Percentiles rank a stretch among this genome's conserved stretches.
Conservation (phyloP, 2,888 invertebrate species). For the Drosophila parthenogenetica region DNA sequence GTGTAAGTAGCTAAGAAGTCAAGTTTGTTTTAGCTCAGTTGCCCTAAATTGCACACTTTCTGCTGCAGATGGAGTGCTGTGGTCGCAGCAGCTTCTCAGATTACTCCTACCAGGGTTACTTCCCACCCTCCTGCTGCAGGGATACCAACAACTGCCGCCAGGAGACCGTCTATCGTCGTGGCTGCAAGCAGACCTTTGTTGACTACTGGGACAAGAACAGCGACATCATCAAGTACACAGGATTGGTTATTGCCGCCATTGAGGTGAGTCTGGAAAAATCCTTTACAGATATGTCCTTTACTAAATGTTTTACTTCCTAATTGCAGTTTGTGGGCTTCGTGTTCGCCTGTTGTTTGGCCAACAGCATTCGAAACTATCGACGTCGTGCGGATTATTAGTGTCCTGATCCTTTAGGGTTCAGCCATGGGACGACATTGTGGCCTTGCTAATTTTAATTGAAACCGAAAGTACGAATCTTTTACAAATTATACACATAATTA, state of each 20-base stretch:
- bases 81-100: slow-evolving; percentile 79
- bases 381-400: slow-evolving; percentile 88
- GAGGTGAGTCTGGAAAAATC: slow-evolving; percentile 86
- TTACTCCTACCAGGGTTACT: slow-evolving; percentile 81
- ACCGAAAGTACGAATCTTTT: slow-evolving; percentile 74
- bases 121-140: slow-evolving; percentile 82
- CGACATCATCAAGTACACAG: slow-evolving; percentile 88
- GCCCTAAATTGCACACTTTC: background rate
- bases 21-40: no score
- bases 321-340: slow-evolving; percentile 90
- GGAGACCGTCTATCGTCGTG: slow-evolving; percentile 76
- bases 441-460: slow-evolving; percentile 70
- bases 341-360: slow-evolving; percentile 94
- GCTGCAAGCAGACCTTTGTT: slow-evolving; percentile 84
- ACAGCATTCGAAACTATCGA: slow-evolving; percentile 93
- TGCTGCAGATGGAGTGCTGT: slow-evolving; percentile 82
- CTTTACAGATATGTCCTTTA: background rate
- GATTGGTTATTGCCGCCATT: slow-evolving; percentile 89
- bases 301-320: background rate
- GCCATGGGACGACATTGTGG: slow-evolving; percentile 20
- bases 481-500: slow-evolving; percentile 29
- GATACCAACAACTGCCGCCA: slow-evolving; percentile 75
- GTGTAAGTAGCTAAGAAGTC: slow-evolving; percentile 61
- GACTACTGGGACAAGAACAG: slow-evolving; percentile 85
- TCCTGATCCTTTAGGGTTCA: background rate